Percentiles rank a stretch among this genome's conserved stretches.
These are phyloP conservation scores for Tragulus kanchil DNA, from an alignment of 2,113 vertebrate species.

Conservation along the genomic window DNA sequence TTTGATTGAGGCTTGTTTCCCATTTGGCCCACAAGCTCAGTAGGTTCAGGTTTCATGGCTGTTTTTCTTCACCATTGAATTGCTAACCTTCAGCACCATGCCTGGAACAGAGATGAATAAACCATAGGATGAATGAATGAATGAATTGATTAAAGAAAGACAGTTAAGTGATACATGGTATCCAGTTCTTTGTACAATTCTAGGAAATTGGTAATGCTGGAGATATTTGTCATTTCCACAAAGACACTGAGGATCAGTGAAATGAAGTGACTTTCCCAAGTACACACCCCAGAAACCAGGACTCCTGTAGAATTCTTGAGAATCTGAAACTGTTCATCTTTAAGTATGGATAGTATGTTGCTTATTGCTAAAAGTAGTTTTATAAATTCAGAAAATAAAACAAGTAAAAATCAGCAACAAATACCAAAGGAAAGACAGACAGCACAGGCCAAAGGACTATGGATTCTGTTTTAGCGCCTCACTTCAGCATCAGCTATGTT, in stretches of 20 bases:
- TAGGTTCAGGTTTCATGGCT: background rate
- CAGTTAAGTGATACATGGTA: background rate
- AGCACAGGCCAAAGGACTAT: fast-evolving
- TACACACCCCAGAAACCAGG: background rate
- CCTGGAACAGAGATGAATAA: background rate
- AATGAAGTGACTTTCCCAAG: background rate
- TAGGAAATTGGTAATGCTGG: background rate
- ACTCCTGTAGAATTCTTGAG: background rate
- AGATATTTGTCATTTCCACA: background rate
- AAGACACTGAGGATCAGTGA: background rate
- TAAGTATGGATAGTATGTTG: background rate
- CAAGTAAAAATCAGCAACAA: background rate
- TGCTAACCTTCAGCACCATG: background rate
- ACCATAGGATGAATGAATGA: background rate
- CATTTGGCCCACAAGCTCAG: background rate
- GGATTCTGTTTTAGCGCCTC: background rate
- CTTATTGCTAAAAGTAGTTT: background rate
- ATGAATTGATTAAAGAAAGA: background rate
- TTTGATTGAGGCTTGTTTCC: background rate
- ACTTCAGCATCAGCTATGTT: fast-evolving
- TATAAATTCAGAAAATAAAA: background rate
- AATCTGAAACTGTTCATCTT: background rate
- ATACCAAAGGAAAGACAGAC: background rate
- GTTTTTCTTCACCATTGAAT: background rate
- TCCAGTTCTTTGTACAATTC: background rate